A percentile compares a stretch with the other conserved stretches of the same genome.
phyloP scores from a whole-genome alignment of 2,113 vertebrate genomes.

The Erythrocebus patas region DNA sequence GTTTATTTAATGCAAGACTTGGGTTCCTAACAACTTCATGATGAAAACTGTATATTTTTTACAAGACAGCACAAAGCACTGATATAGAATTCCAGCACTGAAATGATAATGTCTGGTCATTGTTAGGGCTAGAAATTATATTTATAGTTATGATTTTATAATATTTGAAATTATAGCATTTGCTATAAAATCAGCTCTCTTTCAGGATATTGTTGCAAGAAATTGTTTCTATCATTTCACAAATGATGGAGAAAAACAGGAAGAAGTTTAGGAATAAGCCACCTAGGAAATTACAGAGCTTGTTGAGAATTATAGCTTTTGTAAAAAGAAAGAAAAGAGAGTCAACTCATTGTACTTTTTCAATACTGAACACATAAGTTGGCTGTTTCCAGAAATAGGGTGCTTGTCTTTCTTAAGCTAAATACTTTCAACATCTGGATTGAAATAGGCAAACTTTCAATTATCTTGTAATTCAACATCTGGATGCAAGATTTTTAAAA shows the following conservation, averaged over 20 bases:
- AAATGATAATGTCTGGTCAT: neutral
- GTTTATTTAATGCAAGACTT: neutral
- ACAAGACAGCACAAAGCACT: neutral
- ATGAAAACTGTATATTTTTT: neutral
- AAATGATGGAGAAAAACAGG: neutral
- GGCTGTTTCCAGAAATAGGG: neutral
- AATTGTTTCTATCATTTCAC: constrained; percentile 1
- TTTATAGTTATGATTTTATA: neutral
- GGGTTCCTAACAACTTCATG: neutral
- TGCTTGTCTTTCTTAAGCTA: neutral
- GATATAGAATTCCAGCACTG: neutral
- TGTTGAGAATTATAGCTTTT: constrained; percentile 10
- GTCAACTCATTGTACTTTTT: neutral
- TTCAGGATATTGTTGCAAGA: neutral
- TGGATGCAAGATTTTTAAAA: neutral
- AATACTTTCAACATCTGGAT: constrained; percentile 9
- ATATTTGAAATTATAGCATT: neutral
- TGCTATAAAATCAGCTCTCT: neutral
- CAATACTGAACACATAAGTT: neutral
- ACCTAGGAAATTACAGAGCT: constrained; percentile 1
- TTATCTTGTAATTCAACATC: constrained; percentile 28
- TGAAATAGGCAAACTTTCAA: constrained; percentile 26
- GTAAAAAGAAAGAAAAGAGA: constrained; percentile 5
- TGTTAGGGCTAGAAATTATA: neutral
- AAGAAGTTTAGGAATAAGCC: constrained; percentile 8